Evolutionary conservation across 2,888 invertebrate genomes (phyloP), one percentile per base, ranked within the genome.

Genomic region (Dendrolimus houi): DNA sequence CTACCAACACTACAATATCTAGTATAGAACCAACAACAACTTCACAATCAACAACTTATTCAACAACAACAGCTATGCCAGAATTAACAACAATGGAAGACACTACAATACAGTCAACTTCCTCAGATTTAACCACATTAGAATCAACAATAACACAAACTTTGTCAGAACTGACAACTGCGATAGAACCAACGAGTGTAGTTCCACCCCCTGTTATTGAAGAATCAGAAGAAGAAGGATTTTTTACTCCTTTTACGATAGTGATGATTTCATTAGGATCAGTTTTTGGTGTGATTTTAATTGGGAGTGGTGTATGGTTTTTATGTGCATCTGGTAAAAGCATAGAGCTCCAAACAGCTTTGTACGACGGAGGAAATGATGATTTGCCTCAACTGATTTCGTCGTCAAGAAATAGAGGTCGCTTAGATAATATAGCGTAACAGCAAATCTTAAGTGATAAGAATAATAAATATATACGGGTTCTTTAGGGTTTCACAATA

Each of bases 221-320:
- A 40, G 56, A 56, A 17, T 29, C 12, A 52, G 55, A 59, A 14
- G 52, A 40, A 53, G 9, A 9, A 7, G 56, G n/a, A 9, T 56
- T 53, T 7, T 56, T 59, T 29, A 56, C 53, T 13, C 1, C 47
- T n/a, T 52, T 59, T 41, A 40, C 42, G 7, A 56, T 56, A 41
- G 41, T 59, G 9, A 55, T 59, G 53, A 59, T 53, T 29, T 8
- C 53, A 10, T 14, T 56, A 55, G 47, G 42, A 9, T 56, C 52
- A 9, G 54, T 53, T 40, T 10, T 47, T 13, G 13, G n/a, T 53
- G 47, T 55, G 14, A 9, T 55, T 53, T 42, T 59, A n/a, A 40
- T 56, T 9, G 53, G 8, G 10, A 12, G 55, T 7, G 53, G n/a
- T 10, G n/a, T 12, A 3, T 59, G 55, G 56, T 55, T n/a, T 52